phyloP scores from a whole-genome alignment of 2,797 vertebrate genomes.

The Poeciliopsis gracilis region DNA sequence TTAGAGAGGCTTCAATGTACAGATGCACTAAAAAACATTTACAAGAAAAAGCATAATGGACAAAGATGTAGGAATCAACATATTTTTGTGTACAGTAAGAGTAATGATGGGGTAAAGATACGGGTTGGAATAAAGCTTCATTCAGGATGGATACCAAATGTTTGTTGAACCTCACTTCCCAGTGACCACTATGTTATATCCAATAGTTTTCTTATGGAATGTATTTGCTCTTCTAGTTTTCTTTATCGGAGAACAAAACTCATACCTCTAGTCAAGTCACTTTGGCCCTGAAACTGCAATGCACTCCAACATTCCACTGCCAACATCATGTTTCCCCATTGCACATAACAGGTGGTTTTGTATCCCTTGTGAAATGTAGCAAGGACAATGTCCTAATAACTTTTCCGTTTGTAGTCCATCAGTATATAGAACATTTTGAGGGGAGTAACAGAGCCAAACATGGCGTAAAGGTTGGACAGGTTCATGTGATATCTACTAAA shows the following conservation, averaged over 20 bases:
- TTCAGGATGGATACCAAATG: neutral
- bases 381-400: neutral
- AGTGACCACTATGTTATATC: neutral
- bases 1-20: neutral
- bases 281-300: conserved; percentile 2
- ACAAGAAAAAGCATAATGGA: neutral
- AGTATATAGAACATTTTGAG: neutral
- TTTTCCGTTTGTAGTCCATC: neutral
- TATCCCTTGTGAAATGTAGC: conserved; percentile 3
- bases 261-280: neutral
- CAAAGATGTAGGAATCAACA: neutral
- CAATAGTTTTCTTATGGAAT: neutral
- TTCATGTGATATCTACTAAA: neutral
- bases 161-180: neutral
- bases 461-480: neutral
- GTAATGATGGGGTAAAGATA: neutral
- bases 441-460: neutral
- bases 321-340: neutral
- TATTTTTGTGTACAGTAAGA: neutral
- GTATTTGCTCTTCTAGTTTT: neutral
- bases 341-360: neutral
- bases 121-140: neutral
- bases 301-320: neutral
- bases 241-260: neutral
- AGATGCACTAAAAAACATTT: neutral